These are phyloP conservation scores for Tangara arthus DNA, from an alignment of 2,797 vertebrate species.

Conservation along the genomic window DNA sequence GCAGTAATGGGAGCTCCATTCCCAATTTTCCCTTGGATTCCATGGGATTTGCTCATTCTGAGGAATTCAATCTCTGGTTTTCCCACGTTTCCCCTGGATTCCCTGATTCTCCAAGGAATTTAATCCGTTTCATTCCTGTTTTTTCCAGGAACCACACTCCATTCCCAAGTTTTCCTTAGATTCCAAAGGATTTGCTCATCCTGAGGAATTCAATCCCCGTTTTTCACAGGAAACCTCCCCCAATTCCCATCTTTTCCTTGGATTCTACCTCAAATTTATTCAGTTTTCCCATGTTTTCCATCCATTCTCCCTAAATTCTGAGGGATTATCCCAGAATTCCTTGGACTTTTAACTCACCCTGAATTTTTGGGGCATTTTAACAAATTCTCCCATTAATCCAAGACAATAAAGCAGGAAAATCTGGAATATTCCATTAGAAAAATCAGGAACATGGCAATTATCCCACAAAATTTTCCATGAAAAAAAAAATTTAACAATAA, in stretches of 20 bases:
- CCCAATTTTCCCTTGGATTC: not conserved
- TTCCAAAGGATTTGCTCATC: not conserved
- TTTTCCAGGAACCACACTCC: not conserved
- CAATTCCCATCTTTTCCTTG: not conserved
- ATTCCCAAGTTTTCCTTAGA: not conserved
- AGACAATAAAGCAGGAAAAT: not conserved
- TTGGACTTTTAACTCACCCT: not conserved
- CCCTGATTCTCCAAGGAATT: not conserved
- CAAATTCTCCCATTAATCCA: not conserved
- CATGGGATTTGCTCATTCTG: fast-evolving
- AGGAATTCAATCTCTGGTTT: not conserved
- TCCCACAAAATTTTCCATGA: fast-evolving
- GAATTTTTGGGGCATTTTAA: not conserved
- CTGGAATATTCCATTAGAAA: not conserved
- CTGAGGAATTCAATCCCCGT: not conserved
- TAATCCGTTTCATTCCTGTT: not conserved
- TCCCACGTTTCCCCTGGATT: not conserved
- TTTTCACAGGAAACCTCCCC: not conserved
- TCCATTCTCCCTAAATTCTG: not conserved
- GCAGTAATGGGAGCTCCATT: not conserved
- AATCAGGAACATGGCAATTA: fast-evolving
- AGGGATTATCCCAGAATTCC: not conserved
- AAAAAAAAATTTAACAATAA: fast-evolving
- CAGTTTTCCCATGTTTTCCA: not conserved
- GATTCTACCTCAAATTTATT: not conserved